phyloP scores from a whole-genome alignment of 2,797 vertebrate genomes.

The Cyclopterus lumpus region DNA sequence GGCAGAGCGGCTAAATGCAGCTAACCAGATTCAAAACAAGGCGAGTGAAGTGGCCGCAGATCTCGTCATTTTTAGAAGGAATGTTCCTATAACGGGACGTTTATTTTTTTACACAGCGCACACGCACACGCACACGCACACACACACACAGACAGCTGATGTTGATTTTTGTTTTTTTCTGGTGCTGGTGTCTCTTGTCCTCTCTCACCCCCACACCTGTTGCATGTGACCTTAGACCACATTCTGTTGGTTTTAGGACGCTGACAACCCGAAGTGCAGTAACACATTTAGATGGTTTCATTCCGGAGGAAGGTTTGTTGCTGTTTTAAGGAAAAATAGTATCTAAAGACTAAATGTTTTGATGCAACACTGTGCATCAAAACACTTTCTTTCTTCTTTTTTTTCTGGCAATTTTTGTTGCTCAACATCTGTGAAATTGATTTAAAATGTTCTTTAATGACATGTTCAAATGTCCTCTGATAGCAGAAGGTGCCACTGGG shows the following conservation, averaged over 20 bases:
- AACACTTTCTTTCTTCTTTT: background rate
- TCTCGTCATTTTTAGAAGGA: background rate
- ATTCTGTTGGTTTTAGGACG: background rate
- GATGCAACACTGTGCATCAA: background rate
- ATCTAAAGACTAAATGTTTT: background rate
- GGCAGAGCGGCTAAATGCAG: conserved; percentile 16
- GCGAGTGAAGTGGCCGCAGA: background rate
- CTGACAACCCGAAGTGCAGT: background rate
- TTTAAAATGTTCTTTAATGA: background rate
- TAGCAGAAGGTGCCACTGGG: background rate
- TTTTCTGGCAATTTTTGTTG: background rate
- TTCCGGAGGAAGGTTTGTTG: background rate
- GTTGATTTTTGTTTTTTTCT: background rate
- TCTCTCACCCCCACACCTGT: background rate
- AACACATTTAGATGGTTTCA: background rate
- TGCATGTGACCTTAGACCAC: background rate
- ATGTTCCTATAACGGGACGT: background rate
- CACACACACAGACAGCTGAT: background rate
- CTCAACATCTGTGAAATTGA: background rate
- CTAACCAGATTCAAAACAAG: conserved; percentile 33
- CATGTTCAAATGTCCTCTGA: background rate
- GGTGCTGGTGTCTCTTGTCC: background rate
- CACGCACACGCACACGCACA: too few relatives aligned
- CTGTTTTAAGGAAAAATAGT: background rate
- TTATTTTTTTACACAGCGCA: background rate